Percentiles rank a stretch among this genome's conserved stretches.
These are phyloP conservation scores for Drepana arcuata DNA, from an alignment of 1,140 invertebrate species.

Conservation along the genomic window DNA sequence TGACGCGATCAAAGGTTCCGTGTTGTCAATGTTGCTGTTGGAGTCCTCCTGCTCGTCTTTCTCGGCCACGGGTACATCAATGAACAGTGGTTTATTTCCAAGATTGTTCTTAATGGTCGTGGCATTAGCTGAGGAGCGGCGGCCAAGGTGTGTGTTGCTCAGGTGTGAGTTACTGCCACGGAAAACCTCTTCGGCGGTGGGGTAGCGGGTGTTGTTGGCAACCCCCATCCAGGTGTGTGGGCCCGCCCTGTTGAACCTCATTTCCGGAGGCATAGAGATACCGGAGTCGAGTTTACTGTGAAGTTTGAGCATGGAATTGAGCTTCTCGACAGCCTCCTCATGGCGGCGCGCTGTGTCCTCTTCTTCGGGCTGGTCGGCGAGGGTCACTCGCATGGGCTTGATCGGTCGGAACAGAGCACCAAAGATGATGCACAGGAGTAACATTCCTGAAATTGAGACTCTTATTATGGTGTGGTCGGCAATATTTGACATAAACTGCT, in stretches of 20 bases:
- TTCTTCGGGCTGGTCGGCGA: conserved; percentile 55
- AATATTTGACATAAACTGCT: too few relatives aligned
- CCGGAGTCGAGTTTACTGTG: conserved; percentile 61
- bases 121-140: conserved; percentile 58
- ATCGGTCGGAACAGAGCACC: conserved; percentile 87
- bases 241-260: conserved; percentile 62
- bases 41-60: conserved; percentile 72
- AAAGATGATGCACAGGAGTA: conserved; percentile 83
- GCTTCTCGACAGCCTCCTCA: conserved; percentile 58
- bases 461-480: too few relatives aligned
- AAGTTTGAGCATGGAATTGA: conserved; percentile 58
- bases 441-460: conserved; percentile 71
- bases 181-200: conserved; percentile 81
- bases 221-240: conserved; percentile 77
- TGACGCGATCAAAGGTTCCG: conserved; percentile 67
- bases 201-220: conserved; percentile 82
- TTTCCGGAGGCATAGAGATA: conserved; percentile 58
- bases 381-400: conserved; percentile 77
- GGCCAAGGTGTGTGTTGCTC: conserved; percentile 70
- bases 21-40: conserved; percentile 66
- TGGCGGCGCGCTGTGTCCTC: conserved; percentile 53
- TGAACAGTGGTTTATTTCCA: conserved; percentile 54
- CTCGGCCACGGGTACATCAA: conserved; percentile 65
- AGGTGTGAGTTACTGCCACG: conserved; percentile 76
- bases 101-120: conserved; percentile 64